Percentiles rank a stretch among this genome's conserved stretches.
Conservation (phyloP, 2,797 vertebrate species). For the Oreochromis grahami region DNA sequence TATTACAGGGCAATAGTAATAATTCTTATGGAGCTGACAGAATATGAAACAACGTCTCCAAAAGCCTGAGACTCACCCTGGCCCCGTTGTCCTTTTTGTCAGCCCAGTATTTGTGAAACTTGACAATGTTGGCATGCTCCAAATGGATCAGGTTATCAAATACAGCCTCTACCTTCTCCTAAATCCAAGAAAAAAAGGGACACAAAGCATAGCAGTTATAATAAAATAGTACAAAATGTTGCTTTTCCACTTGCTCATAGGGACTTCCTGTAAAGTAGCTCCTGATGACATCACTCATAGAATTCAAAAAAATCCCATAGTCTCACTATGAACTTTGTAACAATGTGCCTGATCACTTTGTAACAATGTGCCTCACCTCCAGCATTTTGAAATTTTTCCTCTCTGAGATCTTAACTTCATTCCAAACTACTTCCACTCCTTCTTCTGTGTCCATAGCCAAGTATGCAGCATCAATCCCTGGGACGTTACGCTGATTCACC, state of each 20-base stretch:
- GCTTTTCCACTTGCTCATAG: background rate
- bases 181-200: conserved; percentile 8
- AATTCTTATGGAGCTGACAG: background rate
- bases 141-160: conserved; percentile 98
- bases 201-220: background rate
- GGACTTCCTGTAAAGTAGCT: background rate
- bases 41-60: background rate
- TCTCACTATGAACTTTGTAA: background rate
- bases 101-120: conserved; percentile 99
- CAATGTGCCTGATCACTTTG: conserved; percentile 1
- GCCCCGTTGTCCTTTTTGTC: conserved; percentile 95
- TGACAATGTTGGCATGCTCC: conserved; percentile 98
- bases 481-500: conserved; percentile 98
- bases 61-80: conserved; percentile 78
- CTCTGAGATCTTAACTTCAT: conserved; percentile 97
- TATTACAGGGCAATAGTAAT: background rate
- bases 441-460: conserved; percentile 98
- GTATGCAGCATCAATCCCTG: conserved; percentile 94
- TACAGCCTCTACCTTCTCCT: conserved; percentile 97
- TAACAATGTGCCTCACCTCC: conserved; percentile 76
- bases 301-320: background rate
- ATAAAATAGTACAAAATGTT: background rate
- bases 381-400: conserved; percentile 94
- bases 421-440: conserved; percentile 97
- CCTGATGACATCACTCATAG: background rate